Evolutionary conservation across 1,140 invertebrate genomes (phyloP).

Genomic region (Caenorhabditis inopinata): DNA sequence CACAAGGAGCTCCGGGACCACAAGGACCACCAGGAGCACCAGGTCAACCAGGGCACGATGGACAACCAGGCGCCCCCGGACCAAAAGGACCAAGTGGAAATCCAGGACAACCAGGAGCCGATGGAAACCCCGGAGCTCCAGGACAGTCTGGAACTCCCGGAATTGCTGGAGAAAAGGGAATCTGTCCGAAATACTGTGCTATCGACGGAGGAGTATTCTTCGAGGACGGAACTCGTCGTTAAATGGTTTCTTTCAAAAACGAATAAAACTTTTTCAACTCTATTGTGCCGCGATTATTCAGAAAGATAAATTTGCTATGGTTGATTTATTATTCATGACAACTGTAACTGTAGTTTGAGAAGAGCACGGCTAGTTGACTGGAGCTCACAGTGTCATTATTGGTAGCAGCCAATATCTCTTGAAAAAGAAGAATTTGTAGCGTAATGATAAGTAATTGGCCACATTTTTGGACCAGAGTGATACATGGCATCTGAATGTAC

Average conservation of each 20-base stretch:
- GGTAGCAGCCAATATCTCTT: not conserved
- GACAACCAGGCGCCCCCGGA: conserved; percentile 45
- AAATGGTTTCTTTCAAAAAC: not conserved
- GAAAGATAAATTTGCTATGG: not conserved
- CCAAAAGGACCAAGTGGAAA: conserved; percentile 47
- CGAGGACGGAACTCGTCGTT: conserved; percentile 58
- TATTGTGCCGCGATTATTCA: too few relatives aligned
- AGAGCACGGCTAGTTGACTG: too few relatives aligned
- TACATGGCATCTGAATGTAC: conserved; percentile 6
- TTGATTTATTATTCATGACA: too few relatives aligned
- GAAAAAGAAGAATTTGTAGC: not conserved
- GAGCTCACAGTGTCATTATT: too few relatives aligned
- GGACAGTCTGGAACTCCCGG: conserved; percentile 44
- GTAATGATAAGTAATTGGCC: not conserved
- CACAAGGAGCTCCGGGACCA: conserved; percentile 44
- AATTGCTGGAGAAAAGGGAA: conserved; percentile 57
- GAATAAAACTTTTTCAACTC: not conserved
- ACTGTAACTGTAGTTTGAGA: too few relatives aligned
- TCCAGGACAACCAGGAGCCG: conserved; percentile 46
- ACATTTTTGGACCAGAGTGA: not conserved
- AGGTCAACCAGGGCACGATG: conserved; percentile 44
- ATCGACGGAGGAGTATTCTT: conserved; percentile 64
- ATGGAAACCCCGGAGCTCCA: conserved; percentile 47
- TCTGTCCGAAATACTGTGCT: conserved; percentile 62
- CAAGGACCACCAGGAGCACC: conserved; percentile 46